Evolutionary conservation across 1,140 invertebrate genomes (phyloP), one percentile per base, ranked within the genome.

Genomic region (Heliconius nattereri): DNA sequence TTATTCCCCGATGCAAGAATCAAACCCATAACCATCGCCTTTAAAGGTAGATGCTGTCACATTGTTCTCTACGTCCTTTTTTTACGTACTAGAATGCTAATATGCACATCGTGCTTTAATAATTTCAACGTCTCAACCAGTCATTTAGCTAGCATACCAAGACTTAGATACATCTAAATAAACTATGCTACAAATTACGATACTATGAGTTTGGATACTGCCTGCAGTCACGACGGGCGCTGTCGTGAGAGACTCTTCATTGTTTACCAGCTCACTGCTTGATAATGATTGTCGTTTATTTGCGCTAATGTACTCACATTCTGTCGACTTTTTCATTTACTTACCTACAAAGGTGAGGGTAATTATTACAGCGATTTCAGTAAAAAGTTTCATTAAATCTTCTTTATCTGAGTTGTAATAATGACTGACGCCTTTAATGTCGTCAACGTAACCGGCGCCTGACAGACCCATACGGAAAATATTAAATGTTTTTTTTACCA

Each of bases 191-290:
- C 60, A 66, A 66, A 66, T 19, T 26, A 66, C 60, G 23, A 66
- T 66, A 29, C 60, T 26, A 66, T 8, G 60, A 66, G 23, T 66
- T 29, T 29, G 60, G 60, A 66, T 66, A 66, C 37, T 23, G 60
- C 20, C 23, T 23, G 32, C 54, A 66, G 75, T 76, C 75, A 76
- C 75, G 75, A 76, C 60, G n/a, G n/a, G 11, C 11, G 29, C n/a
- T 60, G 35, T 76, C 75, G 75, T 66, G 75, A 76, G 29, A 60
- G 75, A 76, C 60, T 66, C 75, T 60, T 66, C 57, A 76, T 76
- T 76, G 60, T 66, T 75, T 29, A 66, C 29, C 60, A 66, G n/a
- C 29, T 29, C 60, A 29, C 26, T 66, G 60, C 29, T 66, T 66
- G 26, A 66, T 66, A 66, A 66, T 26, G 60, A 66, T 66, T 66